Evolutionary conservation across 2,113 vertebrate species (phyloP).

Genomic region (Eulemur rufifrons): DNA sequence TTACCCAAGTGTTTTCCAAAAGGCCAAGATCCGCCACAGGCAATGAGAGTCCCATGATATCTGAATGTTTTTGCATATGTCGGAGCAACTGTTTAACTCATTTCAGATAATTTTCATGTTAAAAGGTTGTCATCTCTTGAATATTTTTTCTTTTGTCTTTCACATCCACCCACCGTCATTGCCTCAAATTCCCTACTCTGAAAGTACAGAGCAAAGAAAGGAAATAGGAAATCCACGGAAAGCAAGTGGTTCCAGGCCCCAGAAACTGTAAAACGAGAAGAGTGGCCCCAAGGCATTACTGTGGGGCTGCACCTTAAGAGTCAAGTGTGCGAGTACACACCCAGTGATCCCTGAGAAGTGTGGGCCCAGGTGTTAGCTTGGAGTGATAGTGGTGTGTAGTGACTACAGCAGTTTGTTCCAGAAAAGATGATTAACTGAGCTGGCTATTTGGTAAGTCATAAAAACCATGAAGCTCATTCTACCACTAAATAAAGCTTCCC

Average conservation of each 20-base stretch:
- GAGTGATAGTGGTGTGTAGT: not conserved
- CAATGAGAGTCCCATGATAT: not conserved
- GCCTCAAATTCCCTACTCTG: slow-evolving; percentile 39
- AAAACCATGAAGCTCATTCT: not conserved
- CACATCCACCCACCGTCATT: slow-evolving; percentile 41
- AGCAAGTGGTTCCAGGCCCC: not conserved
- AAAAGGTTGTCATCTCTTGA: slow-evolving; percentile 60
- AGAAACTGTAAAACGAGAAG: not conserved
- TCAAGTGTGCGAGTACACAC: not conserved
- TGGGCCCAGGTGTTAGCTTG: not conserved
- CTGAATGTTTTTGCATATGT: not conserved
- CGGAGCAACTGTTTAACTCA: slow-evolving; percentile 24
- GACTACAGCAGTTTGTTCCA: not conserved
- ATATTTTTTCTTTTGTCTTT: slow-evolving; percentile 62
- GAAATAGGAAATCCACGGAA: not conserved
- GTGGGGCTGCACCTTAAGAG: not conserved
- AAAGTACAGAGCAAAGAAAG: not conserved
- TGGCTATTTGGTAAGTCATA: not conserved
- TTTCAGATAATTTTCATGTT: slow-evolving; percentile 41
- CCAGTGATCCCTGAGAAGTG: not conserved
- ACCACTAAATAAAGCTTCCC: not conserved
- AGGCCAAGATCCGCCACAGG: not conserved
- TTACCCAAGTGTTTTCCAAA: not conserved
- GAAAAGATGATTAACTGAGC: not conserved
- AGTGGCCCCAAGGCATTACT: not conserved